Conservation (phyloP, 2,797 vertebrate genomes). For the Clarias pachynema region DNA sequence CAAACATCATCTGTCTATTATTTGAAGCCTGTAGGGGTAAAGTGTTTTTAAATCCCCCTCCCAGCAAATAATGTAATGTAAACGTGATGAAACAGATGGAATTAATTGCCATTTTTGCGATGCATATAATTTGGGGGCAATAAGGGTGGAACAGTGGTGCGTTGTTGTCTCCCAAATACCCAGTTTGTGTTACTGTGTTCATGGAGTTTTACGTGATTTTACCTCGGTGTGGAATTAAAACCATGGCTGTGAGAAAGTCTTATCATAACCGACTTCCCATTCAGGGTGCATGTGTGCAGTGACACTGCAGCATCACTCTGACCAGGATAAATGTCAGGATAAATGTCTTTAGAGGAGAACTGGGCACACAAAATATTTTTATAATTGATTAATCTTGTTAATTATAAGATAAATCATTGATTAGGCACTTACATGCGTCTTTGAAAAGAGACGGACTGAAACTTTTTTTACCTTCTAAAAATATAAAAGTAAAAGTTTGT, state of each 20-base stretch:
- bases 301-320: background rate
- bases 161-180: background rate
- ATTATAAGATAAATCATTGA: background rate
- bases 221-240: background rate
- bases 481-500: too few species aligned
- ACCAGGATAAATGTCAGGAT: background rate
- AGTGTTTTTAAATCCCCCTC: background rate
- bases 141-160: background rate
- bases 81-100: background rate
- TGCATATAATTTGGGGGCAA: background rate
- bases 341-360: background rate
- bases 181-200: background rate
- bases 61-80: too few species aligned
- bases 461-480: background rate
- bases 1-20: background rate
- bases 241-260: background rate
- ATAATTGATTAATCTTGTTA: background rate
- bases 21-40: background rate
- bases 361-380: background rate
- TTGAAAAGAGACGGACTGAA: background rate
- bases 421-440: background rate
- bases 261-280: background rate
- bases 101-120: background rate
- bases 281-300: background rate
- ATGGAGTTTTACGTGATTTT: constrained; percentile 1